A percentile compares a stretch with the other conserved stretches of the same genome.
phyloP scores from a whole-genome alignment of 2,888 invertebrate species.

The Cremastinae sp. region DNA sequence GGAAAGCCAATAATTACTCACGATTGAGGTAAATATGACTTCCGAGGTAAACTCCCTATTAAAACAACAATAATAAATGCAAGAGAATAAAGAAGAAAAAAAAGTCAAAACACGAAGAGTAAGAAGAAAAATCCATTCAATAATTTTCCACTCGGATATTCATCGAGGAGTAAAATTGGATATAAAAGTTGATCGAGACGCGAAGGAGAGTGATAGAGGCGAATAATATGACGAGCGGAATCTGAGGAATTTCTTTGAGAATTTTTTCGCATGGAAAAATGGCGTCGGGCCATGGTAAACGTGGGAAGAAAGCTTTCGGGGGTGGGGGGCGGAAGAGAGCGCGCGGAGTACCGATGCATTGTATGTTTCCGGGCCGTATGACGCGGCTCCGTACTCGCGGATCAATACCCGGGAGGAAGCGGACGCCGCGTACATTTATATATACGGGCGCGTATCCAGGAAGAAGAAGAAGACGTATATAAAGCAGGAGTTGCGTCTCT shows the following conservation, averaged over 20 bases:
- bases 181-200: background rate
- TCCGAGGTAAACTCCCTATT: background rate
- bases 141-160: background rate
- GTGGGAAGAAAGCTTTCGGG: constrained; percentile 18
- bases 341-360: constrained; percentile 54
- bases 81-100: too few relatives aligned
- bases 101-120: too few relatives aligned
- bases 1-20: constrained; percentile 8
- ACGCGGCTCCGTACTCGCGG: constrained; percentile 44
- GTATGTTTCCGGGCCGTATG: constrained; percentile 53
- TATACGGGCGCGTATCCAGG: background rate
- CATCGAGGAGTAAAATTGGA: background rate
- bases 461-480: constrained; percentile 3
- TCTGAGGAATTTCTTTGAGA: too few relatives aligned
- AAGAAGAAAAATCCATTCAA: too few relatives aligned
- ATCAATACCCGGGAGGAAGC: constrained; percentile 61
- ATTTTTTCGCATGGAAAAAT: too few relatives aligned
- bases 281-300: background rate
- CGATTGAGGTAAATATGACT: background rate
- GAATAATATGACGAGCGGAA: too few relatives aligned
- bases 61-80: too few relatives aligned
- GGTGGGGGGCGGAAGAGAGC: constrained; percentile 15
- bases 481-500: constrained; percentile 17
- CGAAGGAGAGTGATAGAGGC: too few relatives aligned
- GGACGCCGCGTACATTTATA: constrained; percentile 24